These are phyloP conservation scores for Diadegma fenestrale DNA, from an alignment of 2,888 invertebrate species.

Conservation along the genomic window DNA sequence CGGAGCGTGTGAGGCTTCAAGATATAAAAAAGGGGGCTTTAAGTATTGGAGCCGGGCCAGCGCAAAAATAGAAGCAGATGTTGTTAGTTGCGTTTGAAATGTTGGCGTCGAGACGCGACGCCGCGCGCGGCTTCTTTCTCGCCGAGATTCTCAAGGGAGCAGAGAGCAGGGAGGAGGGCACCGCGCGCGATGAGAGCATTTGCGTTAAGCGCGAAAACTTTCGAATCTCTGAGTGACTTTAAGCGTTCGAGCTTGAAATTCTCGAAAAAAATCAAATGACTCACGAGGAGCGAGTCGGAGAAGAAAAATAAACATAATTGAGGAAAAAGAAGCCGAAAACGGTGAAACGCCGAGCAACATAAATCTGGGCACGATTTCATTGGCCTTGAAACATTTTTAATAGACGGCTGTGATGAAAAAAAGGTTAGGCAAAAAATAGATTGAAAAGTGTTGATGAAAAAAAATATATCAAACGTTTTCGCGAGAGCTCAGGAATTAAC, in stretches of 20 bases:
- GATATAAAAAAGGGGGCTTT: conserved; percentile 69
- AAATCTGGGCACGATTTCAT: conserved; percentile 75
- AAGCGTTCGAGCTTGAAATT: conserved; percentile 21
- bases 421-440: conserved; percentile 50
- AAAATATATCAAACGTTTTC: conserved; percentile 31
- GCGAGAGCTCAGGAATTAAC: conserved; percentile 21
- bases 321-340: conserved; percentile 36
- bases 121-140: conserved; percentile 63
- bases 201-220: conserved; percentile 26
- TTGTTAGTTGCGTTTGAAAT: conserved; percentile 82
- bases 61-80: conserved; percentile 85
- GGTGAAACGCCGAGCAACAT: conserved; percentile 23
- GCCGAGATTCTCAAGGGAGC: conserved; percentile 54
- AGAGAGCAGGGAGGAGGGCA: conserved; percentile 26
- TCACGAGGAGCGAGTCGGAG: conserved; percentile 22
- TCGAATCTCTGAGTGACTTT: conserved; percentile 15
- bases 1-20: conserved; percentile 35
- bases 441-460: conserved; percentile 5
- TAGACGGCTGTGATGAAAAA: conserved; percentile 82
- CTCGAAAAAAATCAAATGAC: conserved; percentile 34
- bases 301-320: conserved; percentile 6
- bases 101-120: conserved; percentile 66
- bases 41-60: conserved; percentile 84
- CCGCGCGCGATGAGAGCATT: conserved; percentile 46
- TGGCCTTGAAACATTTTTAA: conserved; percentile 82